Evolutionary conservation across 2,113 vertebrate genomes (phyloP).

Genomic region (Neomonachus schauinslandi): DNA sequence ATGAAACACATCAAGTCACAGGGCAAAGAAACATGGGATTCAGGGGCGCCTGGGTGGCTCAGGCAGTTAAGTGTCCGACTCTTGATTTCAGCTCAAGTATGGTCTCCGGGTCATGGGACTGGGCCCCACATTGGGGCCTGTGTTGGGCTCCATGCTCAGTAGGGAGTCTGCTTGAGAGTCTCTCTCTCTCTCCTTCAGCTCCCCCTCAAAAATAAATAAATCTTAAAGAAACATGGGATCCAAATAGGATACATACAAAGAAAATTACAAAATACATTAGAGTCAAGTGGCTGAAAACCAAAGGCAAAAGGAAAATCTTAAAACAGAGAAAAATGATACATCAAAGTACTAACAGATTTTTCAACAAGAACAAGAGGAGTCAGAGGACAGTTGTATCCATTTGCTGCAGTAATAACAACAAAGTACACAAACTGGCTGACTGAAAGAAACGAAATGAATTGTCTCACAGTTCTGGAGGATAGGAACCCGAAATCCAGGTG

Average conservation of each 20-base stretch:
- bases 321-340: neutral
- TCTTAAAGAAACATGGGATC: neutral
- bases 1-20: neutral
- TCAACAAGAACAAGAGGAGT: neutral
- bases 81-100: neutral
- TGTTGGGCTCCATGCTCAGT: neutral
- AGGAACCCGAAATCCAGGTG: neutral
- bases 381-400: neutral
- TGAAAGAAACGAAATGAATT: neutral
- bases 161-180: neutral
- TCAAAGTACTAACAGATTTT: neutral
- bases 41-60: neutral
- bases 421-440: neutral
- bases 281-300: neutral
- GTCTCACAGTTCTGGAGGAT: neutral
- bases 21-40: neutral
- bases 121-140: neutral
- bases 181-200: neutral
- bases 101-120: neutral
- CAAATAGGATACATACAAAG: neutral
- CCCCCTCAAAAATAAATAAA: neutral
- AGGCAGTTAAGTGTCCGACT: neutral
- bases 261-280: neutral
- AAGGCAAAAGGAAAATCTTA: neutral
- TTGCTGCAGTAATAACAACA: neutral